Conservation (phyloP, 2,113 vertebrate species). For the Lucifuga dentata region DNA sequence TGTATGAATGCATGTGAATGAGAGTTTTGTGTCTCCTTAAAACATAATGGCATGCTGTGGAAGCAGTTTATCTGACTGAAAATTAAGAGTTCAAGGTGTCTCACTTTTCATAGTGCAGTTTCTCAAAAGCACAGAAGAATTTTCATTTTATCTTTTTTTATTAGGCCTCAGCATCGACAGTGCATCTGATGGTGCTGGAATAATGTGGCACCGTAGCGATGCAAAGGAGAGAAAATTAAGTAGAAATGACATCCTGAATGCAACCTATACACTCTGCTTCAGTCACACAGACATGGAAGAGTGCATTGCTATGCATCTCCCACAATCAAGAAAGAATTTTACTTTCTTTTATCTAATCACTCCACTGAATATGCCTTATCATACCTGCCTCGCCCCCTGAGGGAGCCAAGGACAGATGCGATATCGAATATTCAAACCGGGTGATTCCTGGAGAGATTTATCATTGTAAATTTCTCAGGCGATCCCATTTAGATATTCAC, state of each 20-base stretch:
- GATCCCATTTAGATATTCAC: constrained; percentile 82
- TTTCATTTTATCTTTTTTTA: constrained; percentile 52
- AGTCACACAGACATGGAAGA: constrained; percentile 64
- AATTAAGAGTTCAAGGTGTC: constrained; percentile 76
- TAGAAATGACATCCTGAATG: constrained; percentile 72
- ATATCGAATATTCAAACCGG: constrained; percentile 77
- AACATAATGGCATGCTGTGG: constrained; percentile 54
- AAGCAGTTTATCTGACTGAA: constrained; percentile 59
- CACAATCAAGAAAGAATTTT: constrained; percentile 67
- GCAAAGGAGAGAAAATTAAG: constrained; percentile 75
- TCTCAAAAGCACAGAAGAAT: constrained; percentile 57
- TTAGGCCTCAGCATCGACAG: constrained; percentile 49
- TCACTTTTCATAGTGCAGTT: constrained; percentile 52
- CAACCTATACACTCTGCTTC: constrained; percentile 62
- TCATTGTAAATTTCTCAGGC: constrained; percentile 71
- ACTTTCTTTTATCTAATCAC: constrained; percentile 74
- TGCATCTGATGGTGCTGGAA: constrained; percentile 64
- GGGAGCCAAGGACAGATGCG: constrained; percentile 64
- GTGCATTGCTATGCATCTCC: constrained; percentile 56
- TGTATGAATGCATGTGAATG: constrained; percentile 50
- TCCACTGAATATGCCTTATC: constrained; percentile 77
- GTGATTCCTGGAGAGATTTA: constrained; percentile 80
- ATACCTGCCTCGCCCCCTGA: constrained; percentile 60
- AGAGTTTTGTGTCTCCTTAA: constrained; percentile 67
- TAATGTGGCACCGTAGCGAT: constrained; percentile 66